Evolutionary conservation across 92 coral and sea anemone genomes (phyloP).

Genomic region (Chrysogorgia sp.): DNA sequence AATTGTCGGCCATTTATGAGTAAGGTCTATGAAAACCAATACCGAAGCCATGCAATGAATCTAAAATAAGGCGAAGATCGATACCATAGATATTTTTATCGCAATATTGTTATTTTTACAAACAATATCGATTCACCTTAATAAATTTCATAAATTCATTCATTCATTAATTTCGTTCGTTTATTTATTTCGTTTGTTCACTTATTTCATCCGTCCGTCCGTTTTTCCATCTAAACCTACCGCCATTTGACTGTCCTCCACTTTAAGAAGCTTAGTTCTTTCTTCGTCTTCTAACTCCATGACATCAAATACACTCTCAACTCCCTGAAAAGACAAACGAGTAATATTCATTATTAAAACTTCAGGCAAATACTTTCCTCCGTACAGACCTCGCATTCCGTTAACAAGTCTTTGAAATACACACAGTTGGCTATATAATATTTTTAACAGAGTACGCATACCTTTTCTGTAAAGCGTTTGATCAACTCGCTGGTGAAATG

Average conservation of each 20-base stretch:
- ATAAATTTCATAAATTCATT: no score
- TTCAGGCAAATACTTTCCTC: background rate
- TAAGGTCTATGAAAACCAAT: no score
- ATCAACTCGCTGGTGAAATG: conserved; percentile 85
- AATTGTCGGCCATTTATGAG: no score
- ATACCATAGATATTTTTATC: no score
- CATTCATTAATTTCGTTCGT: no score
- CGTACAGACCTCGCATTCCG: no score
- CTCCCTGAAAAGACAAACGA: conserved; percentile 62
- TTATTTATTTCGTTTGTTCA: no score
- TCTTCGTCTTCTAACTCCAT: conserved; percentile 99
- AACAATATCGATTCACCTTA: no score
- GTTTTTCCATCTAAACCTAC: conserved; percentile 37
- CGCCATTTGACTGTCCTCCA: conserved; percentile 95
- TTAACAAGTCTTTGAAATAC: background rate
- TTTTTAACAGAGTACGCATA: conserved; percentile 4
- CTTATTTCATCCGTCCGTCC: no score
- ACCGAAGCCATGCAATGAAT: no score
- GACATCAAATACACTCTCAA: conserved; percentile 96
- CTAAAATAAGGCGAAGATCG: no score
- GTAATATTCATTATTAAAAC: background rate
- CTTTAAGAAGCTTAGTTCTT: conserved; percentile 83
- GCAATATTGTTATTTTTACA: no score
- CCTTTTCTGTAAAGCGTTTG: conserved; percentile 91
- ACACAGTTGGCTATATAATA: background rate